Conservation (phyloP, 2,888 invertebrate genomes). For the Petrolisthes cinctipes region DNA sequence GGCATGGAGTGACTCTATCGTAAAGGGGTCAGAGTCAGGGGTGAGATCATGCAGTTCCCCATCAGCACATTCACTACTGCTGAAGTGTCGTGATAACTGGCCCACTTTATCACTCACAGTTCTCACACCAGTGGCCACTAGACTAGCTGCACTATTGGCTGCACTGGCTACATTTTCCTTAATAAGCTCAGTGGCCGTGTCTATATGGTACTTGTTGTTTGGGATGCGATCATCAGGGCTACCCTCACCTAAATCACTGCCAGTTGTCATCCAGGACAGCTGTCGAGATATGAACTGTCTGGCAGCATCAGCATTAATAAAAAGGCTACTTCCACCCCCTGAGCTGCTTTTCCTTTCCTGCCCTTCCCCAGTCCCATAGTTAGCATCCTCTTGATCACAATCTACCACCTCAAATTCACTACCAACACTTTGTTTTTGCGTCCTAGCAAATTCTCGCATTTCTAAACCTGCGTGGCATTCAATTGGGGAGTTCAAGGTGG, state of each 20-base stretch:
- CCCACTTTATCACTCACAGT: slow-evolving; percentile 82
- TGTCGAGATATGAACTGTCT: slow-evolving; percentile 82
- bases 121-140: slow-evolving; percentile 82
- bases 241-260: slow-evolving; percentile 76
- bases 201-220: slow-evolving; percentile 68
- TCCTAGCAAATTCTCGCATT: slow-evolving; percentile 35
- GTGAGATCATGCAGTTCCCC: slow-evolving; percentile 71
- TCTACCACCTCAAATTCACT: slow-evolving; percentile 58
- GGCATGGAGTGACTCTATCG: slow-evolving; percentile 67
- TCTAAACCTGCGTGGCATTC: slow-evolving; percentile 44
- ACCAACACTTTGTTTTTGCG: slow-evolving; percentile 44
- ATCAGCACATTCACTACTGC: slow-evolving; percentile 80
- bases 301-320: slow-evolving; percentile 84
- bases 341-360: slow-evolving; percentile 32
- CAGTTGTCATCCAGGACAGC: slow-evolving; percentile 79
- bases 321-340: slow-evolving; percentile 74
- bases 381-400: slow-evolving; percentile 40
- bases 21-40: slow-evolving; percentile 70
- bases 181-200: slow-evolving; percentile 74
- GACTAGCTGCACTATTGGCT: slow-evolving; percentile 70
- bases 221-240: slow-evolving; percentile 75
- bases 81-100: slow-evolving; percentile 80
- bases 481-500: slow-evolving; percentile 37
- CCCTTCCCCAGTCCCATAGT: background rate
- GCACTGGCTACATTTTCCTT: slow-evolving; percentile 78